Evolutionary conservation across 2,888 invertebrate species (phyloP).

Genomic region (Phania funesta): DNA sequence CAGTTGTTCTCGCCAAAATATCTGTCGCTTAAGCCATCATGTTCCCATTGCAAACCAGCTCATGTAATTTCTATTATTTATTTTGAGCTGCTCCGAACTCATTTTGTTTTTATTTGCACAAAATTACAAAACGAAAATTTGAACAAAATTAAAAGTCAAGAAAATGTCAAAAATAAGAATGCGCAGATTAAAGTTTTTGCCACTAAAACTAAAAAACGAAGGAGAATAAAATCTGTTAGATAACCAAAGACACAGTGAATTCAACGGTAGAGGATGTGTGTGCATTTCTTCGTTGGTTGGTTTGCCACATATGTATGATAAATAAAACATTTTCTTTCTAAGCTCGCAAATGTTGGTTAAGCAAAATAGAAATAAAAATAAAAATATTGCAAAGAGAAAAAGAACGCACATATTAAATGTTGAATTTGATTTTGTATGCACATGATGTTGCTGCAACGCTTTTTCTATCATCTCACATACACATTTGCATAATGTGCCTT

Average conservation of each 20-base stretch:
- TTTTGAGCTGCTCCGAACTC: too few relatives aligned
- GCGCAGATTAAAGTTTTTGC: not conserved
- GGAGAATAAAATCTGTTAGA: not conserved
- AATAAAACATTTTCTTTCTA: not conserved
- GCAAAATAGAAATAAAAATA: not conserved
- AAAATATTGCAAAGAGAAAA: not conserved
- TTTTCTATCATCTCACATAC: conserved; percentile 40
- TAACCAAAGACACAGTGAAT: not conserved
- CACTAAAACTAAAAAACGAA: not conserved
- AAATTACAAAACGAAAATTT: not conserved
- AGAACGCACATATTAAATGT: not conserved
- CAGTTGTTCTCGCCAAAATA: too few relatives aligned
- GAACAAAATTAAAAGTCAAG: not conserved
- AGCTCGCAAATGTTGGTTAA: not conserved
- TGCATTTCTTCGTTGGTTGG: conserved; percentile 6
- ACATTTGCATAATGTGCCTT: conserved; percentile 51
- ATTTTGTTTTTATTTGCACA: too few relatives aligned
- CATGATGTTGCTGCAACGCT: conserved; percentile 37
- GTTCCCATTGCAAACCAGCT: too few relatives aligned
- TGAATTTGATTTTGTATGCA: conserved; percentile 48
- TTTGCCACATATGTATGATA: conserved; percentile 17
- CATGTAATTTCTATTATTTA: too few relatives aligned
- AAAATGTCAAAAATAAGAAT: not conserved
- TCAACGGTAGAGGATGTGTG: not conserved
- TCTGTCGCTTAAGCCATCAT: too few relatives aligned